Conservation (phyloP, 2,113 vertebrate genomes). For the Puntigrus tetrazona region DNA sequence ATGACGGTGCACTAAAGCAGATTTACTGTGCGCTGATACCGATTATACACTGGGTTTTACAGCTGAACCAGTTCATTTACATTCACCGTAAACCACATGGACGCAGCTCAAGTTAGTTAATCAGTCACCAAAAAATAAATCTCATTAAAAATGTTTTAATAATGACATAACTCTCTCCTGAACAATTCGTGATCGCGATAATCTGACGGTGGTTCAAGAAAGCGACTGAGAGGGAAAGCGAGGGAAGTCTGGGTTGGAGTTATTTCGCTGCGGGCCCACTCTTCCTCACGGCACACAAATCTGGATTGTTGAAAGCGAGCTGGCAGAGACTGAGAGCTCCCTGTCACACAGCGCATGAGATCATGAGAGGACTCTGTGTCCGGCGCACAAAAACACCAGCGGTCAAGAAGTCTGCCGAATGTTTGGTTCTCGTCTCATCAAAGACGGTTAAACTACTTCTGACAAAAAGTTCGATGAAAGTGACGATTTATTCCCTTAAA, state of each 20-base stretch:
- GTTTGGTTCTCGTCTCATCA: neutral
- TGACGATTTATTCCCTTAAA: neutral
- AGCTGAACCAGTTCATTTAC: neutral
- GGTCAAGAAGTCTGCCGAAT: neutral
- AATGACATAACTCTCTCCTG: neutral
- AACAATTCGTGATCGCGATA: neutral
- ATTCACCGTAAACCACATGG: neutral
- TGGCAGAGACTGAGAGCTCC: conserved; percentile 51
- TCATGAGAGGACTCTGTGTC: neutral
- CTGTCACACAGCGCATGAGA: conserved; percentile 42
- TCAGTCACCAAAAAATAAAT: neutral
- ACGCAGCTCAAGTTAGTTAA: neutral
- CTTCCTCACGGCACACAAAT: conserved; percentile 57
- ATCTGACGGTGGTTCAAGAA: neutral
- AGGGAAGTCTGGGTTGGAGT: conserved; percentile 6
- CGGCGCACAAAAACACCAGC: neutral
- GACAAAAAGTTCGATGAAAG: neutral
- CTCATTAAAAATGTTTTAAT: no score
- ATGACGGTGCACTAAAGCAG: neutral
- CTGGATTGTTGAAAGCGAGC: conserved; percentile 58
- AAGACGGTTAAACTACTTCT: neutral
- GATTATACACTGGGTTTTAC: neutral
- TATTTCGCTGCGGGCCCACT: conserved; percentile 58
- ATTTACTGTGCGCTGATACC: neutral
- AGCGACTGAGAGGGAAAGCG: neutral